Conservation (phyloP, 30 jellyfish, hydroid and myxozoan genomes). For the Hydractinia echinata region DNA sequence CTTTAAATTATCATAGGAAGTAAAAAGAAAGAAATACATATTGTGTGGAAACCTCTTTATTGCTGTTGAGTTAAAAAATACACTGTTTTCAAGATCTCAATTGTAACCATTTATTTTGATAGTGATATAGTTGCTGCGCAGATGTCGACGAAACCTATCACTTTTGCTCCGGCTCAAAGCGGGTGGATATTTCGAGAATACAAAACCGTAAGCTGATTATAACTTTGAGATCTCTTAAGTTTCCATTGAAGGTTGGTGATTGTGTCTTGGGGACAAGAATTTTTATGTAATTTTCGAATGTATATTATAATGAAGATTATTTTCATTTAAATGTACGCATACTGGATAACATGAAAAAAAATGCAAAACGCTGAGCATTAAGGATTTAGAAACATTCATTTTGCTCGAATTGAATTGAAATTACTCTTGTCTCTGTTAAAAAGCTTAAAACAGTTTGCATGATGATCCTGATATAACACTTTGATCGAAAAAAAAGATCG, state of each 20-base stretch:
- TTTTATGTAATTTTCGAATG: no score
- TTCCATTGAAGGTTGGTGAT: not conserved
- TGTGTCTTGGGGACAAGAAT: no score
- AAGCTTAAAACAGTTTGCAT: no score
- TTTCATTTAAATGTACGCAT: no score
- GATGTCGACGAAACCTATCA: slow-evolving; percentile 87
- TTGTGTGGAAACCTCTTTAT: not conserved
- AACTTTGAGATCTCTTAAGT: not conserved
- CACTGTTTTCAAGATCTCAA: not conserved
- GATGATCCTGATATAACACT: no score
- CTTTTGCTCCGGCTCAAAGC: slow-evolving; percentile 62
- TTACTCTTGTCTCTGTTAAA: no score
- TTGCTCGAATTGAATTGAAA: no score
- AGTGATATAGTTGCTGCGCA: slow-evolving; percentile 97
- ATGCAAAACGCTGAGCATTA: no score
- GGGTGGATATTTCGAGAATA: slow-evolving; percentile 94
- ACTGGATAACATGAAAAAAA: no score
- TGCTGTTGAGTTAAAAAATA: not conserved
- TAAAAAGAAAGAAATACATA: not conserved
- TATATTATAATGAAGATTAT: no score
- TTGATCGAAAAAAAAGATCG: no score
- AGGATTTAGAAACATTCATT: no score
- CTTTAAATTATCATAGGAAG: not conserved
- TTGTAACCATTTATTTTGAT: not conserved
- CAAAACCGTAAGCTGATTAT: slow-evolving; percentile 45